phyloP scores from a whole-genome alignment of 92 coral and sea anemone genomes.

The Epizoanthus ramosus region DNA sequence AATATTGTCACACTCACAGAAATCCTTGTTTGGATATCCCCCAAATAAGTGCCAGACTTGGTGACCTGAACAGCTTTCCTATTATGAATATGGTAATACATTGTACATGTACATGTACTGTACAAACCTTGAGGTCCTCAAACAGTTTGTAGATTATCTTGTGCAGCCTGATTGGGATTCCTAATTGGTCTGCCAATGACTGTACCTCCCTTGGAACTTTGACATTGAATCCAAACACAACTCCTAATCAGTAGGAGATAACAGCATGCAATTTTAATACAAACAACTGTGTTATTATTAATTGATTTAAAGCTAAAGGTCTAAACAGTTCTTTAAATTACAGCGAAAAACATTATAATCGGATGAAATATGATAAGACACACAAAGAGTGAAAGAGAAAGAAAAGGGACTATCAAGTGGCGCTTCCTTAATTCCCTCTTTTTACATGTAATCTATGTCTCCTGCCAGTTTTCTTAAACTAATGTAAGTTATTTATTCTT shows the following conservation, averaged over 20 bases:
- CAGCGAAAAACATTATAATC: too few species aligned
- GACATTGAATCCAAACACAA: slow-evolving; percentile 90
- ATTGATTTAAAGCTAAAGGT: not conserved
- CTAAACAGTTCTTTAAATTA: not conserved
- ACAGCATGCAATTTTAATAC: not conserved
- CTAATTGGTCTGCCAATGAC: slow-evolving; percentile 78
- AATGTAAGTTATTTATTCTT: too few species aligned
- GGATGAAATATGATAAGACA: too few species aligned
- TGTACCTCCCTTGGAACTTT: slow-evolving; percentile 81
- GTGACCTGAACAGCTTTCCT: not conserved
- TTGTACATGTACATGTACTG: not conserved
- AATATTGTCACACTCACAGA: not conserved
- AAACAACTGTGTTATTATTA: not conserved
- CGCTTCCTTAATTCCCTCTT: too few species aligned
- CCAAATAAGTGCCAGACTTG: not conserved
- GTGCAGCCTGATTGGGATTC: slow-evolving; percentile 76
- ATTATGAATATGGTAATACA: not conserved
- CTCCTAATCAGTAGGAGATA: slow-evolving; percentile 53
- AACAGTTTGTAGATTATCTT: slow-evolving; percentile 86
- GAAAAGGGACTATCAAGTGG: too few species aligned
- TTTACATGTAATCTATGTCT: too few species aligned
- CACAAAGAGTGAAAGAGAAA: too few species aligned
- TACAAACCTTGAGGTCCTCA: slow-evolving; percentile 81
- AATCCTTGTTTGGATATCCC: not conserved
- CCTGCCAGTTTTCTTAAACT: too few species aligned